Percentiles rank a stretch among this genome's conserved stretches.
Evolutionary conservation across 2,888 invertebrate species (phyloP).

Genomic region (Rotaria socialis): DNA sequence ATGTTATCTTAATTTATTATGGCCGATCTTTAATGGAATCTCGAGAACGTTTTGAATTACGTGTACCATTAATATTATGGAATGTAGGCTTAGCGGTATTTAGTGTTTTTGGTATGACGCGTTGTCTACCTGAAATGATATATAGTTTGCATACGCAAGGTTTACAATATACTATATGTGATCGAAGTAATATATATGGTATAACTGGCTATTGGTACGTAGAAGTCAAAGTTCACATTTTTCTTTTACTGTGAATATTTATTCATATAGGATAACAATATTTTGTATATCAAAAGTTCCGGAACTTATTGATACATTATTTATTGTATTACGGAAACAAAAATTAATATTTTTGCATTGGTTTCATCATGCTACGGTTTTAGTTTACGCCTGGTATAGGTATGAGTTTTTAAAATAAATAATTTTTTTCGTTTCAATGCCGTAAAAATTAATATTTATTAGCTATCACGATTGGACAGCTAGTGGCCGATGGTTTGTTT

Average conservation of each 20-base stretch:
- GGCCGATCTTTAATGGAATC: conserved; percentile 45
- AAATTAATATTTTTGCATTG: conserved; percentile 88
- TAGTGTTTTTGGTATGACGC: conserved; percentile 45
- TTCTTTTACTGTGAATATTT: background rate
- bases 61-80: conserved; percentile 45
- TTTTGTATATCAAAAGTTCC: conserved; percentile 50
- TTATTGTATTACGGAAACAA: conserved; percentile 80
- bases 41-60: conserved; percentile 40
- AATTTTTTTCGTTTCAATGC: too few relatives aligned
- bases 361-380: conserved; percentile 92
- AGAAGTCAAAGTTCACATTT: background rate
- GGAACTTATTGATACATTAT: conserved; percentile 74
- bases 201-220: conserved; percentile 53
- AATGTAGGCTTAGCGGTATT: conserved; percentile 47
- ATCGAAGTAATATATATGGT: conserved; percentile 49
- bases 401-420: conserved; percentile 52
- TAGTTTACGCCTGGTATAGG: conserved; percentile 79
- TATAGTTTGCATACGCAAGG: conserved; percentile 40
- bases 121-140: conserved; percentile 47
- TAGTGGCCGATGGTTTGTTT: conserved; percentile 48
- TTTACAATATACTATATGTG: conserved; percentile 46
- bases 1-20: conserved; percentile 42
- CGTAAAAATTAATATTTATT: background rate
- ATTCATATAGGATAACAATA: background rate
- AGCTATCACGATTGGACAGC: conserved; percentile 51